phyloP scores from a whole-genome alignment of 2,113 vertebrate species.

The Forbesichthys agassizii region DNA sequence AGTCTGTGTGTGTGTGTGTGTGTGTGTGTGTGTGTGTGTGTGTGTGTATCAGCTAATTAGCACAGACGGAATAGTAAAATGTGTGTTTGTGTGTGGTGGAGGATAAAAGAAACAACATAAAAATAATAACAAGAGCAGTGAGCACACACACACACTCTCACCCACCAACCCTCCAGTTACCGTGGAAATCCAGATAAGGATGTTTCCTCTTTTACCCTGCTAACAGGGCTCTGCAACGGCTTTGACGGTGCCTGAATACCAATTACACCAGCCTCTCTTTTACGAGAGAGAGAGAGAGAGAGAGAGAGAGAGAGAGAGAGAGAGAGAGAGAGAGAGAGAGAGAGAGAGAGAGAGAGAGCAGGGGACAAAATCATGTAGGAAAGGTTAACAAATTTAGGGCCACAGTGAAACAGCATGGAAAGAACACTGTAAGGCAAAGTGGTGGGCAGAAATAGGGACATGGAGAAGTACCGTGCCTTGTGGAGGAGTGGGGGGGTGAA shows the following conservation, averaged over 20 bases:
- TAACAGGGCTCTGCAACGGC: conserved; percentile 66
- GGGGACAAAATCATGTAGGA: background rate
- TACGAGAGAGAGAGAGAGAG: background rate
- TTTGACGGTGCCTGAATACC: conserved; percentile 67
- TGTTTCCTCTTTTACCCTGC: conserved; percentile 68
- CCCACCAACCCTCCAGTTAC: conserved; percentile 43
- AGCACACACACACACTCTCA: conserved; percentile 10
- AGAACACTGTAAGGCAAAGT: too few relatives aligned
- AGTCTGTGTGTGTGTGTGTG: conserved; percentile 7
- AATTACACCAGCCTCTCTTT: conserved; percentile 54
- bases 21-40: conserved; percentile 1
- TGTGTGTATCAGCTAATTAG: background rate
- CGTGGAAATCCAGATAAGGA: conserved; percentile 72
- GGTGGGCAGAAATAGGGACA: too few relatives aligned
- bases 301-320: conserved; percentile 22
- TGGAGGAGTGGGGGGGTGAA: background rate
- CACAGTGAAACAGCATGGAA: too few relatives aligned
- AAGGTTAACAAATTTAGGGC: background rate
- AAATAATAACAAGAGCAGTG: conserved; percentile 42
- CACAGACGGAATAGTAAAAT: background rate
- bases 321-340: too few relatives aligned
- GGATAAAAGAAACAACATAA: conserved; percentile 21
- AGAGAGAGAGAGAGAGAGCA: too few relatives aligned
- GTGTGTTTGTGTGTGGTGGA: conserved; percentile 9
- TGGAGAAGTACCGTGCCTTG: too few relatives aligned